These are phyloP conservation scores for Eonycteris spelaea DNA, from an alignment of 2,113 vertebrate genomes.

Conservation along the genomic window DNA sequence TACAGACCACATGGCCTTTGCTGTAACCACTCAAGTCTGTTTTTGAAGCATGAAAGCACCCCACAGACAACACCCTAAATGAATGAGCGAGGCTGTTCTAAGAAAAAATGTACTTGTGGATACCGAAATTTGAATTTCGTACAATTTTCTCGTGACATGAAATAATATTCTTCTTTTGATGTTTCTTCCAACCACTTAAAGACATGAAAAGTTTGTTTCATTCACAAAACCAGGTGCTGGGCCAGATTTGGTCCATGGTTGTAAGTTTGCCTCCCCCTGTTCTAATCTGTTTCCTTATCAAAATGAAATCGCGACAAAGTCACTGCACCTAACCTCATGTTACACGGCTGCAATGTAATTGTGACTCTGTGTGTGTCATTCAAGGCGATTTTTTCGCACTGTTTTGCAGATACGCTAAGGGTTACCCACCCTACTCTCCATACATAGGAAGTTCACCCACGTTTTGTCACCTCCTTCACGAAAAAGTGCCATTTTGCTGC, in stretches of 20 bases:
- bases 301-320: neutral
- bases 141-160: neutral
- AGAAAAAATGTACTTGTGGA: neutral
- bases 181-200: neutral
- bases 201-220: neutral
- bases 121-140: neutral
- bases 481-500: conserved; percentile 97
- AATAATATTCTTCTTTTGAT: neutral
- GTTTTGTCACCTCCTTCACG: conserved; percentile 94
- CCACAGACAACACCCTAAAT: neutral
- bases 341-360: no score
- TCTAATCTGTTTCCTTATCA: neutral
- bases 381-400: neutral
- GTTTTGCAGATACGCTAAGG: conserved; percentile 92
- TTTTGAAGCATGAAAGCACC: neutral
- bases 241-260: neutral
- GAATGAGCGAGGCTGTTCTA: neutral
- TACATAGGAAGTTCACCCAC: conserved; percentile 98
- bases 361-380: neutral
- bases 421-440: conserved; percentile 96
- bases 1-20: neutral
- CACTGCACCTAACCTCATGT: neutral
- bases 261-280: neutral
- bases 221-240: neutral
- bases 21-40: neutral